A percentile compares a stretch with the other conserved stretches of the same genome.
phyloP scores from a whole-genome alignment of 2,797 vertebrate genomes.

The Phrynocephalus vlangalii region DNA sequence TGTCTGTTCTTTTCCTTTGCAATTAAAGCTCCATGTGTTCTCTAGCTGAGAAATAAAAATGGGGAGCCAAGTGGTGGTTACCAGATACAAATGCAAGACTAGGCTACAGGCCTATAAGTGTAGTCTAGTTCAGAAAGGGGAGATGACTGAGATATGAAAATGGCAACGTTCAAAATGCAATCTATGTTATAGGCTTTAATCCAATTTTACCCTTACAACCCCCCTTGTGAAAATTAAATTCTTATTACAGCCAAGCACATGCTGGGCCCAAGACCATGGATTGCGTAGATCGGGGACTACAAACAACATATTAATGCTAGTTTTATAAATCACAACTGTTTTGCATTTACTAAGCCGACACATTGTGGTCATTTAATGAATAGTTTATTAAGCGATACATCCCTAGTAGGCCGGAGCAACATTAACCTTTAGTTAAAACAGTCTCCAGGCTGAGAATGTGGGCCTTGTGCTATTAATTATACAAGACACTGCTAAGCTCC shows the following conservation, averaged over 20 bases:
- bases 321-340: slow-evolving; percentile 49
- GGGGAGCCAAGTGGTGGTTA: too few relatives aligned
- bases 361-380: slow-evolving; percentile 40
- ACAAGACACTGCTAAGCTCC: slow-evolving; percentile 44
- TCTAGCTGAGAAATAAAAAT: background rate
- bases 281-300: slow-evolving; percentile 24
- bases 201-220: slow-evolving; percentile 58
- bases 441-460: slow-evolving; percentile 48
- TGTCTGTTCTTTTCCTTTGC: slow-evolving; percentile 23
- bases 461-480: slow-evolving; percentile 57
- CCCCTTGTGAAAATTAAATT: slow-evolving; percentile 55
- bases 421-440: slow-evolving; percentile 61
- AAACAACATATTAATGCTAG: slow-evolving; percentile 45
- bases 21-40: slow-evolving; percentile 20
- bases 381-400: slow-evolving; percentile 44
- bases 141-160: background rate
- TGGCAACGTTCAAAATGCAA: slow-evolving; percentile 46
- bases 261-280: slow-evolving; percentile 48
- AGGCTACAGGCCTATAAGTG: too few relatives aligned
- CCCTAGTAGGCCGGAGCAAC: slow-evolving; percentile 35
- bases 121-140: slow-evolving; percentile 19
- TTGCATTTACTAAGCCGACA: slow-evolving; percentile 46
- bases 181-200: slow-evolving; percentile 50
- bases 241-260: slow-evolving; percentile 54
- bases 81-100: too few relatives aligned